Evolutionary conservation across 2,113 vertebrate genomes (phyloP).

Genomic region (Myodes glareolus): DNA sequence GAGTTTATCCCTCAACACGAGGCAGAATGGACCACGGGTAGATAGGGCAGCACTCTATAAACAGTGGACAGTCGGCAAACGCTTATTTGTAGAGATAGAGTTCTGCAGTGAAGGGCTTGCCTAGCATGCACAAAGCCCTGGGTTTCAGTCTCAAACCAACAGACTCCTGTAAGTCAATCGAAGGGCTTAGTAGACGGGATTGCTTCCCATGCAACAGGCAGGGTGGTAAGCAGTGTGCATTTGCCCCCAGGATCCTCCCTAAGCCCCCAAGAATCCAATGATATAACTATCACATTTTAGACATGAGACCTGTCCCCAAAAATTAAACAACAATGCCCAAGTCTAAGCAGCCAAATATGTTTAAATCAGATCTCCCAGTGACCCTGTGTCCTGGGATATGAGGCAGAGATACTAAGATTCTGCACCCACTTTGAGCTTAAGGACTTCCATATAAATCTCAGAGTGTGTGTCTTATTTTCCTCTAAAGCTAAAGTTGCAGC

Average conservation of each 20-base stretch:
- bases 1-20: background rate
- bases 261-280: background rate
- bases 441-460: background rate
- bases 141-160: background rate
- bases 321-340: background rate
- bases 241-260: background rate
- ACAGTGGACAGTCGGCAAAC: background rate
- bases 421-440: background rate
- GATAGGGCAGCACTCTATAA: background rate
- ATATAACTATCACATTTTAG: background rate
- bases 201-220: background rate
- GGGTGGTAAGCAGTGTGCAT: background rate
- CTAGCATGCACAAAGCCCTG: background rate
- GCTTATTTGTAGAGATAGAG: background rate
- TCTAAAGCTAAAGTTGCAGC: background rate
- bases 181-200: rapidly evolving
- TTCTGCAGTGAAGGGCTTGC: background rate
- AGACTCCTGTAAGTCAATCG: background rate
- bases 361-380: background rate
- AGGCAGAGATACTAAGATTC: background rate
- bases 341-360: background rate
- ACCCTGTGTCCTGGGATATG: background rate
- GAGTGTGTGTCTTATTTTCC: background rate
- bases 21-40: background rate
- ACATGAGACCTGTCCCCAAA: background rate